phyloP scores from a whole-genome alignment of 35 echinoderm and acorn worm genomes.

The Apostichopus californicus region DNA sequence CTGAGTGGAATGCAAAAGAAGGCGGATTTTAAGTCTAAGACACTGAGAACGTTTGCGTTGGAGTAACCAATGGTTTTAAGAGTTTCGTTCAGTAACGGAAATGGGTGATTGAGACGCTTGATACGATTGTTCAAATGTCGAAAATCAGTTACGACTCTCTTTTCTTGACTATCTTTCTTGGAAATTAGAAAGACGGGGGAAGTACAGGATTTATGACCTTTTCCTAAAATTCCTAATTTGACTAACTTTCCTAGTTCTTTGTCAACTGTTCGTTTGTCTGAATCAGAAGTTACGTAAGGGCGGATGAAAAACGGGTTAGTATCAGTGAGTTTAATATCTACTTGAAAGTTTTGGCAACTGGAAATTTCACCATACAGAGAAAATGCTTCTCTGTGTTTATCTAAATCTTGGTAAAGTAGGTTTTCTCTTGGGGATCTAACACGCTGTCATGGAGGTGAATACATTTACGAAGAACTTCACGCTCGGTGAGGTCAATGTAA shows the following conservation, averaged over 20 bases:
- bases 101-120: too few relatives aligned
- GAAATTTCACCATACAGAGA: slow-evolving; percentile 49
- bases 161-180: slow-evolving; percentile 43
- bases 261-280: slow-evolving; percentile 44
- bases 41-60: too few relatives aligned
- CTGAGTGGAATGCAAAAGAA: too few relatives aligned
- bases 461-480: neutral
- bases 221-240: slow-evolving; percentile 44
- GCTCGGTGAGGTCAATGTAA: too few relatives aligned
- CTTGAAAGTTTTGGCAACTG: slow-evolving; percentile 49
- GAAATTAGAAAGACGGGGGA: slow-evolving; percentile 58
- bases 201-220: neutral
- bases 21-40: too few relatives aligned
- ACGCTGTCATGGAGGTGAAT: slow-evolving; percentile 18
- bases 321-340: slow-evolving; percentile 45
- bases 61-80: too few relatives aligned
- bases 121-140: slow-evolving; percentile 25
- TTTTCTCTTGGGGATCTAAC: neutral
- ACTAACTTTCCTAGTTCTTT: slow-evolving; percentile 52
- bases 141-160: slow-evolving; percentile 66
- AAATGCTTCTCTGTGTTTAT: slow-evolving; percentile 27
- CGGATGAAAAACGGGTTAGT: slow-evolving; percentile 54
- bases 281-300: slow-evolving; percentile 50
- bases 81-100: too few relatives aligned
- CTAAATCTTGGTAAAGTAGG: neutral